Base-by-base conservation (phyloP, 2,888 invertebrate species). In the Eupithecia subfuscata region DNA sequence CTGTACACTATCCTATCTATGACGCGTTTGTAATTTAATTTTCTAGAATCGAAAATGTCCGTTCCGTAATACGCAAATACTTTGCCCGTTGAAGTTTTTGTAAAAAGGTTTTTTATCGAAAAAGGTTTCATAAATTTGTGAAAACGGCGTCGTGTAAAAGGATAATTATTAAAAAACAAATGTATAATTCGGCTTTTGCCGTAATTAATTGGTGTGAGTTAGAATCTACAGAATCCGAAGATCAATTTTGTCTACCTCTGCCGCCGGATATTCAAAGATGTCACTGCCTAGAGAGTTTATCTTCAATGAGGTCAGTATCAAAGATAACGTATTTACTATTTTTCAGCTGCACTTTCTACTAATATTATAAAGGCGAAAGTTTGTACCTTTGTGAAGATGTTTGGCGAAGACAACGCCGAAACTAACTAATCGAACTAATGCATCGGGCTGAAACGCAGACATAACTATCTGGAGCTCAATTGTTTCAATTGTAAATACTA, bases 251-350 rank as follows among this genome's bases (percentile, higher is more conserved):
- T 76, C 84, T 91, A 69, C 87, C 91, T 0, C 78, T 93, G 75
- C 92, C 92, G n/a, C 93, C 93, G 0, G 93, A 94, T 30, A 94
- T 94, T 3, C 88, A 91, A 77, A 75, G 77, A 96, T 96, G 96
- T 96, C 96, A 84, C 85, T 96, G 81, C 96, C 96, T 75, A 90
- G 96, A 83, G 95, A 96, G 87, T 96, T 96, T 88, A 95, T 95
- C 82, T 95, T 95, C 83, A 95, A 95, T 83, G 95, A 96, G 92
- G 95, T 95, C 5, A 25, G 60, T 60, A 22, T 48, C 30, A 30
- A 30, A 30, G 30, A 18, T 48, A 18, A 18, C 8, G 1, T 48
- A 48, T 7, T 3, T 30, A 30, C n/a, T 30, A 30, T 30, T 30
- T 3, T 48, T 48, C 18, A 48, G 18, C 48, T 7, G 18, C 48